Conservation (phyloP, 1,140 invertebrate genomes). For the Lepidurus couesii region DNA sequence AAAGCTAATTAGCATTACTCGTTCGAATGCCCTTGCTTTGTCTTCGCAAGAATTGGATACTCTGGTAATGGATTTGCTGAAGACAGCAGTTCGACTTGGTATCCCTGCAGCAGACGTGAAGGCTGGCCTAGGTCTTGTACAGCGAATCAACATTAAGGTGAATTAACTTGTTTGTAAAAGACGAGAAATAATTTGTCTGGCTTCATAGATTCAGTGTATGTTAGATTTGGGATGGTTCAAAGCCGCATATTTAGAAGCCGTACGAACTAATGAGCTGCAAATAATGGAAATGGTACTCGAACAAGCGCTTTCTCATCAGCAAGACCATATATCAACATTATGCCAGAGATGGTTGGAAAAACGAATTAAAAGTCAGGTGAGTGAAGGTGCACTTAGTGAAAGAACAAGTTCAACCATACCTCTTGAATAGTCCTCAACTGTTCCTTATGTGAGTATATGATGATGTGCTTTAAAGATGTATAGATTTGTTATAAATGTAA, state of each 20-base stretch:
- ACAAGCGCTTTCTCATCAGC: slow-evolving; percentile 22
- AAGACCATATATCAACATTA: slow-evolving; percentile 24
- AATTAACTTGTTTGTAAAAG: neutral
- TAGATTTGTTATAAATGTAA: neutral
- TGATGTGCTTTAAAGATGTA: no score
- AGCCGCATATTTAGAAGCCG: slow-evolving; percentile 31
- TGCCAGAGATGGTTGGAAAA: slow-evolving; percentile 30
- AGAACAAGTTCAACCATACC: neutral
- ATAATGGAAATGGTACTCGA: slow-evolving; percentile 28
- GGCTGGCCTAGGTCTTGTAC: neutral
- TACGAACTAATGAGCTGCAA: slow-evolving; percentile 8
- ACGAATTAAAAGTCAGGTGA: neutral
- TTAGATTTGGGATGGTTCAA: slow-evolving; percentile 31
- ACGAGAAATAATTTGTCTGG: neutral
- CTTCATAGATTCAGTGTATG: slow-evolving; percentile 3
- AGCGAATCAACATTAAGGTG: neutral
- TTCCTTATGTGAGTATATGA: neutral
- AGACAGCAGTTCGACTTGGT: neutral
- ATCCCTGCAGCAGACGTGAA: neutral
- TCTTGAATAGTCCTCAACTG: neutral
- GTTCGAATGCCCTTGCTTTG: neutral
- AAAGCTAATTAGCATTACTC: neutral
- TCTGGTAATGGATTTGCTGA: neutral
- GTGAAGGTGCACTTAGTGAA: neutral
- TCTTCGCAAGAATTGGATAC: slow-evolving; percentile 2